phyloP scores from a whole-genome alignment of 2,113 vertebrate species.

The Gnathonemus longibarbis region DNA sequence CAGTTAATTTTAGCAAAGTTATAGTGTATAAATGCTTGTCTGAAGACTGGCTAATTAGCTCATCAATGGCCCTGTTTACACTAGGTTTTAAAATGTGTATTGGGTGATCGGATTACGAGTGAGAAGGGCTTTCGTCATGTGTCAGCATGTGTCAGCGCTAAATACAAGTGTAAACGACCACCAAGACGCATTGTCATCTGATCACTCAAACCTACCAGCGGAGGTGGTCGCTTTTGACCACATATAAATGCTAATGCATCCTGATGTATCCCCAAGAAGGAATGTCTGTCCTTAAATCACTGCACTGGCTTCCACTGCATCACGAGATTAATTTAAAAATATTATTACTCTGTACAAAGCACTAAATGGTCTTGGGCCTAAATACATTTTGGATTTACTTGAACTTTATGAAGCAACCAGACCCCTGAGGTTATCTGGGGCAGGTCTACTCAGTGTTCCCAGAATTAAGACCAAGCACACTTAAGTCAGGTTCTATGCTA shows the following conservation, averaged over 20 bases:
- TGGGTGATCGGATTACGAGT: background rate
- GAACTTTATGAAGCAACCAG: background rate
- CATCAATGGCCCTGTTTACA: background rate
- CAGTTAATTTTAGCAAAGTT: background rate
- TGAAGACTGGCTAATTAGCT: background rate
- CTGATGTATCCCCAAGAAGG: background rate
- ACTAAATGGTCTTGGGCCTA: background rate
- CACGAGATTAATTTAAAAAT: background rate
- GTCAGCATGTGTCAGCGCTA: background rate
- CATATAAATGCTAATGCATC: background rate
- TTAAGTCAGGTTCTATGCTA: background rate
- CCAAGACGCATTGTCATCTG: background rate
- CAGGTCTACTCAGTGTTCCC: background rate
- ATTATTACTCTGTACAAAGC: background rate
- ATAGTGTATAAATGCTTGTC: background rate
- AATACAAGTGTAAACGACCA: background rate
- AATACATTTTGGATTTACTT: background rate
- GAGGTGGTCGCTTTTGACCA: background rate
- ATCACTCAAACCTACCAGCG: background rate
- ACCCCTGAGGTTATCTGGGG: background rate
- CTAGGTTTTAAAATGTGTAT: background rate
- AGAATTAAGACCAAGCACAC: background rate
- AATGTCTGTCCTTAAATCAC: background rate
- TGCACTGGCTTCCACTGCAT: background rate
- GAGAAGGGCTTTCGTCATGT: background rate